Percentiles rank a stretch among this genome's conserved stretches.
Conservation (phyloP, 1,140 invertebrate genomes). For the Drosophila littoralis region DNA sequence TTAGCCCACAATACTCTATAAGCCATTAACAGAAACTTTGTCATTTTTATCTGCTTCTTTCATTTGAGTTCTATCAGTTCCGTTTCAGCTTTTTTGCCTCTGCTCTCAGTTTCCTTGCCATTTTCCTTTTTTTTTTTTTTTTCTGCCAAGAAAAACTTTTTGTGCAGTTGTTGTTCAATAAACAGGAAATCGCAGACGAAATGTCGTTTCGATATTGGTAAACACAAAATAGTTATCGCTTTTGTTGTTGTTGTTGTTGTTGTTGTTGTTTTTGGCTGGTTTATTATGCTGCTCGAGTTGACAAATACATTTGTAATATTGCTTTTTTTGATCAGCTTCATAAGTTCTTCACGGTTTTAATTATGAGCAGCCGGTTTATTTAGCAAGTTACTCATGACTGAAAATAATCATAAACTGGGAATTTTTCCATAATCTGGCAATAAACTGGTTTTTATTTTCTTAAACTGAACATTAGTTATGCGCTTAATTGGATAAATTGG, state of each 20-base stretch:
- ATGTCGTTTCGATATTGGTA: constrained; percentile 50
- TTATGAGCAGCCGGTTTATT: constrained; percentile 51
- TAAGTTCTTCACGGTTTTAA: background rate
- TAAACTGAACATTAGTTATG: constrained; percentile 34
- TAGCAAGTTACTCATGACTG: constrained; percentile 47
- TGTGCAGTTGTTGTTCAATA: constrained; percentile 54
- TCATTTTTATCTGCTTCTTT: constrained; percentile 40
- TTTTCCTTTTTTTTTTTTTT: background rate
- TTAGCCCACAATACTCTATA: constrained; percentile 3
- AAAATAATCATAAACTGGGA: background rate
- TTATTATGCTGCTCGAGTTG: constrained; percentile 64
- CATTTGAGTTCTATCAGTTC: constrained; percentile 44
- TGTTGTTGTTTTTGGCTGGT: constrained; percentile 14
- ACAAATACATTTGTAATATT: constrained; percentile 62
- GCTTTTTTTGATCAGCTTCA: constrained; percentile 18
- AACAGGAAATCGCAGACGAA: constrained; percentile 74
- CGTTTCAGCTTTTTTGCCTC: constrained; percentile 19
- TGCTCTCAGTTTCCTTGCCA: background rate
- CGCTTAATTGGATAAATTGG: constrained; percentile 11
- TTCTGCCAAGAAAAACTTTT: constrained; percentile 40
- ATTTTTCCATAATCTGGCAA: constrained; percentile 39
- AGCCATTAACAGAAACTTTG: constrained; percentile 43
- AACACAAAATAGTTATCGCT: constrained; percentile 48
- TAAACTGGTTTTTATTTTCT: constrained; percentile 36
- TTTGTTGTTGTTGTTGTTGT: background rate